Conservation (phyloP, 2,888 invertebrate species). For the Didymodactylos carnosus region DNA sequence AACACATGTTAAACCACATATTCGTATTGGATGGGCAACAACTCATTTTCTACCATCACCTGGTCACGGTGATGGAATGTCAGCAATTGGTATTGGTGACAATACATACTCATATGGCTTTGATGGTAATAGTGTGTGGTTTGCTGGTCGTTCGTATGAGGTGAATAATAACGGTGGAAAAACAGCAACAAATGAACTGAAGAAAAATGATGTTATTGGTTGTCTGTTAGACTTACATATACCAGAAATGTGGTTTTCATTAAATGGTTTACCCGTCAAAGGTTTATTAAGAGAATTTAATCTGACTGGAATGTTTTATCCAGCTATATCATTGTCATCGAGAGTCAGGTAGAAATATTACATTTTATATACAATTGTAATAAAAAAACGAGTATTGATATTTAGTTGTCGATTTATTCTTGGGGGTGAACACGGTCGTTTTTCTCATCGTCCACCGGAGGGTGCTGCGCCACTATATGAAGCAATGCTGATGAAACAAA, state of each 20-base stretch:
- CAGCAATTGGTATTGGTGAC: slow-evolving; percentile 94
- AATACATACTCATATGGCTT: slow-evolving; percentile 90
- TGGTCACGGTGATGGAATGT: slow-evolving; percentile 85
- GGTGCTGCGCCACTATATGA: slow-evolving; percentile 87
- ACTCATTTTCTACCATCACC: slow-evolving; percentile 68
- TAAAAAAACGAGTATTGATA: slow-evolving; percentile 16
- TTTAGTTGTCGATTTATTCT: slow-evolving; percentile 85
- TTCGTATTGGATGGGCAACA: slow-evolving; percentile 95
- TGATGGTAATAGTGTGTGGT: slow-evolving; percentile 76
- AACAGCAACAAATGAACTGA: neutral
- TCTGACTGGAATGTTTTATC: slow-evolving; percentile 93
- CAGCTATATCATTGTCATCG: slow-evolving; percentile 86
- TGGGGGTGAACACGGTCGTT: slow-evolving; percentile 88
- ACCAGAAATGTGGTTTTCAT: slow-evolving; percentile 80
- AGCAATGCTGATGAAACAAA: slow-evolving; percentile 72
- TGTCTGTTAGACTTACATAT: slow-evolving; percentile 72
- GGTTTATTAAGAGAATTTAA: slow-evolving; percentile 90
- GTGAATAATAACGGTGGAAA: neutral
- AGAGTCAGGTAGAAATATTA: slow-evolving; percentile 37
- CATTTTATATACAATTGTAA: slow-evolving; percentile 50
- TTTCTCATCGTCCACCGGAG: slow-evolving; percentile 74
- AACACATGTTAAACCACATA: slow-evolving; percentile 78
- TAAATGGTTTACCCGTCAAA: slow-evolving; percentile 66
- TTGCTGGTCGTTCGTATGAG: neutral
- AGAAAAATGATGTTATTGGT: slow-evolving; percentile 60